Evolutionary conservation across 30 jellyfish, hydroid and myxozoan genomes (phyloP).

Genomic region (Pseudorhiza aurosa): DNA sequence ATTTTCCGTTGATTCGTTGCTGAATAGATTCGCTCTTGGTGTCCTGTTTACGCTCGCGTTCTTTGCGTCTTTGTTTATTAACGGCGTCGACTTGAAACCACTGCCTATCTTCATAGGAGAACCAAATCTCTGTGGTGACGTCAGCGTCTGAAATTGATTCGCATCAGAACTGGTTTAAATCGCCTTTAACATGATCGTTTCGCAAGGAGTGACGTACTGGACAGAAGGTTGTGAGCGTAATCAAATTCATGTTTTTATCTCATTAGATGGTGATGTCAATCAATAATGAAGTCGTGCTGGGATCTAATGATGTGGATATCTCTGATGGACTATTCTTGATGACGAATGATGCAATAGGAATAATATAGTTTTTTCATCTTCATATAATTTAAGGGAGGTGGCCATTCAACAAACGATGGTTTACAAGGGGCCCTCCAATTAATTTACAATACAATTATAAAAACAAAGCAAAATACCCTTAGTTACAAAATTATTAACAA

Average conservation of each 20-base stretch:
- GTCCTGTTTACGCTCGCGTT: slow-evolving; percentile 26
- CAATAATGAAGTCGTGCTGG: no score
- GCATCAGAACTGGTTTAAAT: background rate
- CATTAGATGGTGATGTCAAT: no score
- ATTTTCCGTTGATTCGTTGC: slow-evolving; percentile 8
- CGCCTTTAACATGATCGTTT: background rate
- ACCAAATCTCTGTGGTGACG: slow-evolving; percentile 90
- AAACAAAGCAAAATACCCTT: background rate
- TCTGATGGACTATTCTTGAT: no score
- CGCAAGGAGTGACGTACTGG: background rate
- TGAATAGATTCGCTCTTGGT: slow-evolving; percentile 22
- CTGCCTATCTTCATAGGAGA: slow-evolving; percentile 65
- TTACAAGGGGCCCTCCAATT: no score
- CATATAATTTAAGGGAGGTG: no score
- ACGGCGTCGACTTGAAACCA: slow-evolving; percentile 72
- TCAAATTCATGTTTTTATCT: no score
- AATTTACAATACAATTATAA: no score
- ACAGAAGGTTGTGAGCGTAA: no score
- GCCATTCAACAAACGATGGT: no score
- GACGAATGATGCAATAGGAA: no score
- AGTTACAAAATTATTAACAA: background rate
- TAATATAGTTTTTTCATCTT: no score
- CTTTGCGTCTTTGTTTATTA: slow-evolving; percentile 25
- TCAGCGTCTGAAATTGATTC: slow-evolving; percentile 72
- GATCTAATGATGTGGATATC: no score